A percentile compares a stretch with the other conserved stretches of the same genome.
These are phyloP conservation scores for Coregonus ussuriensis DNA, from an alignment of 2,797 vertebrate genomes.

Conservation along the genomic window DNA sequence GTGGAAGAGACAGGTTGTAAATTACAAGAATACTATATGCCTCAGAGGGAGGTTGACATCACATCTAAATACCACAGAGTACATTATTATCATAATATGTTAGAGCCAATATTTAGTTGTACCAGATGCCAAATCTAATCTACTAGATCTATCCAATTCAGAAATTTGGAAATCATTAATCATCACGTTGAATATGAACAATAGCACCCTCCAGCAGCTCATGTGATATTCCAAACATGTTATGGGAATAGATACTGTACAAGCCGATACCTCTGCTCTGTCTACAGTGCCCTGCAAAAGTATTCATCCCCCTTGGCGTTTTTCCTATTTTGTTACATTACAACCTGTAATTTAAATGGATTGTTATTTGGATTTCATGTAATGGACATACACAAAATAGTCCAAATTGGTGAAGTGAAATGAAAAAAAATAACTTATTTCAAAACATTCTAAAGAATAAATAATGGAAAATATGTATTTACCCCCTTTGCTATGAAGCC, in stretches of 20 bases:
- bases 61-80: not conserved
- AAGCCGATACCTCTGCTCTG: not conserved
- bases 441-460: too few relatives aligned
- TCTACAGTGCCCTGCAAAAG: not conserved
- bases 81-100: not conserved
- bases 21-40: slow-evolving; percentile 30
- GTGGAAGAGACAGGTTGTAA: slow-evolving; percentile 57
- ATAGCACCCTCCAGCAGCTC: not conserved
- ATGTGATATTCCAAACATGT: not conserved
- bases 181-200: not conserved
- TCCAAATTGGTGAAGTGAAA: too few relatives aligned
- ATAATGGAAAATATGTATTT: too few relatives aligned
- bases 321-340: too few relatives aligned
- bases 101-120: too few relatives aligned
- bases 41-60: not conserved
- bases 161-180: not conserved
- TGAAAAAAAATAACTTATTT: too few relatives aligned
- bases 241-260: not conserved
- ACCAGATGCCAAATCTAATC: not conserved
- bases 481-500: too few relatives aligned
- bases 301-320: too few relatives aligned
- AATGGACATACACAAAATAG: too few relatives aligned
- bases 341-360: too few relatives aligned
- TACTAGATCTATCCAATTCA: not conserved
- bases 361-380: too few relatives aligned